Evolutionary conservation across 2,888 invertebrate species (phyloP), one percentile per base, ranked within the genome.

Genomic region (Lasioglossum calceatum): DNA sequence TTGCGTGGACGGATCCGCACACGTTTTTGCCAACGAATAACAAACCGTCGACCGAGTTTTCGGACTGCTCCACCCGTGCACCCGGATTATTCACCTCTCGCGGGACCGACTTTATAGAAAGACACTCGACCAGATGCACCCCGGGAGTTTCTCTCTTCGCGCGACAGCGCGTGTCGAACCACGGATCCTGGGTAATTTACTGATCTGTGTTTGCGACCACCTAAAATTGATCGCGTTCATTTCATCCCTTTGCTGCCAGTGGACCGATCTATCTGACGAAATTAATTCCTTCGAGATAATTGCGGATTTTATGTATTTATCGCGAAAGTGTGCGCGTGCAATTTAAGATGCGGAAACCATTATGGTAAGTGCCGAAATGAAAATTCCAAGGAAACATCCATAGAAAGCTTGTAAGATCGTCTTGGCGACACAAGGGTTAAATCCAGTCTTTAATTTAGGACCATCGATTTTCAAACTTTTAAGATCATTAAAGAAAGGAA

Each of bases 1-100:
- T 71, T 12, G 39, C n/a, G 42, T n/a, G n/a, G n/a, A 42, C n/a
- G 14, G 71, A 39, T 71, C 42, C 23, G n/a, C 42, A 42, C 71
- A 71, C 14, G 71, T 71, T 71, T 42, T 71, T 71, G 71, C 71
- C 39, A n/a, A 12, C 42, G 71, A 42, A 71, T 71, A 71, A 71
- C 42, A 71, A 71, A 23, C 4, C 42, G 42, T 64, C 71, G 71
- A 39, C 71, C 42, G 71, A 39, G 19, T 39, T 71, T 42, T 71
- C 42, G 71, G 71, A n/a, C n/a, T 42, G 39, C 42, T 71, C 42
- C 39, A 23, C 19, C 23, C 4, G 64, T 32, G 64, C 64, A 32
- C 19, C 32, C 64, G 16, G 19, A 64, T 32, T 64, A 64, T 64
- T 64, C 19, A 4, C n/a, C 64, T 32, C 32, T 32, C 32, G 16